phyloP scores from a whole-genome alignment of 2,113 vertebrate species.

The Alouatta palliata region DNA sequence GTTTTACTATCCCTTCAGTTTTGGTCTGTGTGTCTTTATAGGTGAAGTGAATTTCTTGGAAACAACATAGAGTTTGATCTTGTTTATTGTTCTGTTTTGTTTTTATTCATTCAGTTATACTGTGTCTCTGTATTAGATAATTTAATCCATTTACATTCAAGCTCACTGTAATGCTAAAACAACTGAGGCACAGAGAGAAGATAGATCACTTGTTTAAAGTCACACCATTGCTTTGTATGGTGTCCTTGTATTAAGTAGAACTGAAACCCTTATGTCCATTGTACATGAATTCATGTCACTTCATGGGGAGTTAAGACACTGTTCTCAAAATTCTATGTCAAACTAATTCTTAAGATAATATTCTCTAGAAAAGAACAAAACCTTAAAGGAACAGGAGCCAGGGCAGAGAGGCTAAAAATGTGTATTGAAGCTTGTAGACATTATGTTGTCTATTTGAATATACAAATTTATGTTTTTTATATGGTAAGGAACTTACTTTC shows the following conservation, averaged over 20 bases:
- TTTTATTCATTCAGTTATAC: not conserved
- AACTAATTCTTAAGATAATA: not conserved
- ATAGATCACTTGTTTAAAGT: not conserved
- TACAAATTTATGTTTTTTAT: not conserved
- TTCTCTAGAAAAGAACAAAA: not conserved
- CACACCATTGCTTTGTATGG: not conserved
- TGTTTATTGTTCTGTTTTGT: not conserved
- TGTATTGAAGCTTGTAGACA: too few relatives aligned
- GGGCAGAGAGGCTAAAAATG: not conserved
- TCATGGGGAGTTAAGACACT: not conserved
- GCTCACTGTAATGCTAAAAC: not conserved
- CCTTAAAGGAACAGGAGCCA: not conserved
- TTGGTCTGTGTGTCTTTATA: not conserved
- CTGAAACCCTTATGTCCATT: not conserved
- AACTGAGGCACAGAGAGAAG: not conserved
- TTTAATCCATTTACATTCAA: not conserved
- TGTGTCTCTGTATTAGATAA: not conserved
- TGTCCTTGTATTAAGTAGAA: not conserved
- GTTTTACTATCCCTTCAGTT: not conserved
- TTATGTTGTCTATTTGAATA: not conserved
- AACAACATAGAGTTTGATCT: not conserved
- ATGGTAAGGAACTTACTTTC: too few relatives aligned
- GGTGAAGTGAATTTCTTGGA: not conserved
- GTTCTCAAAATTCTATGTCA: not conserved
- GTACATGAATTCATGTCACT: not conserved